phyloP scores from a whole-genome alignment of 1,140 invertebrate genomes.

The Lanistes nyassanus region DNA sequence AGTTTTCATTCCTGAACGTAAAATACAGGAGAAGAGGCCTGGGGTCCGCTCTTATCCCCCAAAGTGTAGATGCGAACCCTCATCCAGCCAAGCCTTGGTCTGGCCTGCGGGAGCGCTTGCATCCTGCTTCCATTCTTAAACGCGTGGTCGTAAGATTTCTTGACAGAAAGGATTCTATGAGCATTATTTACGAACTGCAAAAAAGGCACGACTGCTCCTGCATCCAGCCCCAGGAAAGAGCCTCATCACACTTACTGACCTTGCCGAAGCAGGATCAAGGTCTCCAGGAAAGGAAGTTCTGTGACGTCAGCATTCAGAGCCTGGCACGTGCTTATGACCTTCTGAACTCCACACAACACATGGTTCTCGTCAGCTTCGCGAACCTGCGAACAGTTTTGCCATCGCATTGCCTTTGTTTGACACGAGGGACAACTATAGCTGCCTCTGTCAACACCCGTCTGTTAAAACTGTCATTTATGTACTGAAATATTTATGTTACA shows the following conservation, averaged over 20 bases:
- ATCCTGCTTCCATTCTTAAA: too few species aligned
- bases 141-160: too few species aligned
- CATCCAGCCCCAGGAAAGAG: too few species aligned
- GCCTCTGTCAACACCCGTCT: neutral
- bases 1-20: too few species aligned
- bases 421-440: neutral
- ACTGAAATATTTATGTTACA: neutral
- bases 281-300: constrained; percentile 75
- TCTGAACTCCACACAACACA: constrained; percentile 39
- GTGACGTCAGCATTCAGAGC: constrained; percentile 70
- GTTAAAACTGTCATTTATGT: neutral
- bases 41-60: too few species aligned
- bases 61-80: too few species aligned
- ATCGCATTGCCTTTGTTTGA: neutral
- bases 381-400: neutral
- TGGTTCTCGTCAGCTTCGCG: constrained; percentile 14
- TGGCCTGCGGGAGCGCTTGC: too few species aligned
- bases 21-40: too few species aligned
- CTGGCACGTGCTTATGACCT: constrained; percentile 56
- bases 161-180: too few species aligned
- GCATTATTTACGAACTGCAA: too few species aligned
- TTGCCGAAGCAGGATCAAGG: constrained; percentile 73
- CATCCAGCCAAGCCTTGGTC: too few species aligned
- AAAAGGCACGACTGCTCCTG: too few species aligned
- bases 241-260: constrained; percentile 70